A percentile compares a stretch with the other conserved stretches of the same genome.
Conservation (phyloP, 2,888 invertebrate genomes). For the Lampropteryx suffumata region DNA sequence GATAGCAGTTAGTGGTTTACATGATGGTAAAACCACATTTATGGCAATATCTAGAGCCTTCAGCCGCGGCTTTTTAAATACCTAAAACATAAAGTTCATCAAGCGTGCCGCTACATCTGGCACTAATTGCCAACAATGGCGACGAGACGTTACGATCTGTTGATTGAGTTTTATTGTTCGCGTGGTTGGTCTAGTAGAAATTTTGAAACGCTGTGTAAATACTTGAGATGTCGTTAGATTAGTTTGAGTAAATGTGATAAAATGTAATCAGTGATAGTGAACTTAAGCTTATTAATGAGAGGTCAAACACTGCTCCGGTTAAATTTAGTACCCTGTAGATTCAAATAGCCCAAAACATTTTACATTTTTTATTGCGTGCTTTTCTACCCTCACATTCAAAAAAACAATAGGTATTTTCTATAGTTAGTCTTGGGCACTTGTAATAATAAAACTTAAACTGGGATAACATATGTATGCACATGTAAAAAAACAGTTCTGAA, state of each 20-base stretch:
- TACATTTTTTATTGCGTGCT: not conserved
- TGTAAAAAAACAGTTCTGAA: too few relatives aligned
- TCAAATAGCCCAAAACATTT: not conserved
- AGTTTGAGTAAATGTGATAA: not conserved
- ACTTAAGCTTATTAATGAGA: not conserved
- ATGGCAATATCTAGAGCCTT: too few relatives aligned
- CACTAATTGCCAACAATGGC: slow-evolving; percentile 69
- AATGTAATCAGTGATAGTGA: not conserved
- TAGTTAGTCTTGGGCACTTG: too few relatives aligned
- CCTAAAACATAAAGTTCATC: slow-evolving; percentile 23
- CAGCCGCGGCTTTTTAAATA: not conserved
- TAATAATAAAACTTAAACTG: too few relatives aligned
- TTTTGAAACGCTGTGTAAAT: slow-evolving; percentile 23
- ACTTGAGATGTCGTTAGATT: not conserved
- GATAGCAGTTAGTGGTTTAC: too few relatives aligned
- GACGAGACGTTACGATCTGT: slow-evolving; percentile 54
- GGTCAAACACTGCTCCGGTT: too few relatives aligned
- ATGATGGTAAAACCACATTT: too few relatives aligned
- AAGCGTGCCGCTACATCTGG: slow-evolving; percentile 54
- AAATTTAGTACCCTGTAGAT: too few relatives aligned
- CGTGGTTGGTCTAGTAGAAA: slow-evolving; percentile 57
- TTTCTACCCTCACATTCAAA: too few relatives aligned
- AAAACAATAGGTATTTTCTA: too few relatives aligned
- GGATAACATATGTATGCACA: too few relatives aligned
- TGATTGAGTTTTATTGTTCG: slow-evolving; percentile 78